Base-by-base conservation (phyloP, 30 jellyfish, hydroid and myxozoan genomes). In the Hydra vulgaris region DNA sequence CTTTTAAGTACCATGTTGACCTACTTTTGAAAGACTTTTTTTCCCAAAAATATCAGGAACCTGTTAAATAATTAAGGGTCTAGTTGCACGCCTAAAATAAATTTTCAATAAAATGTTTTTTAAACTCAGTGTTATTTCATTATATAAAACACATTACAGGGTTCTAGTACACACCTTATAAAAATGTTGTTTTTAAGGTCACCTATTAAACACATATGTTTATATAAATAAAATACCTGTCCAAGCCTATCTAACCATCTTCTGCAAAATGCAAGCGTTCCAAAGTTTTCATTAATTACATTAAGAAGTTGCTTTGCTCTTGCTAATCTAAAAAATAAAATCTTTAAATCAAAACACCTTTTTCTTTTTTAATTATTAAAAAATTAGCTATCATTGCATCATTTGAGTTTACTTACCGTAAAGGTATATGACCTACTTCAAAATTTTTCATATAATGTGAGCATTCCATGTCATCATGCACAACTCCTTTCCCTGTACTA, bases 401-500 rank as follows among this genome's bases (percentile, higher is more conserved):
- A 12, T 40, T 40, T 12, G 61, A 40, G 5, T 40, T 40, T 12
- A 40, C 61, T 17, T 75, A 92, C 98, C 98, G 87, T 53, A 92
- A 75, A 0, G 98, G 98, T 12, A 92, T 94, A 81, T 92, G 96
- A 0, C 95, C 94, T 26, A 84, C 98, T 16, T 92, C 96, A 77
- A 79, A 92, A 83, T 92, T 92, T 84, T 94, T 88, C 99, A 94
- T 94, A 84, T 94, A 94, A 85, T 94, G 99, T 20, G 99, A 94
- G 27, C 95, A 81, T 74, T 94, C 99, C 96, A 88, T 81, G 52
- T 94, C 99, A 80, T 94, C 99, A 74, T 88, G 96, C 15, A 94
- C 99, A 81, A 94, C 88, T n/a, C 99, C 99, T 26, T 83, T 84
- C 54, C 99, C 99, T 15, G 99, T 94, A 86, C 99, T 94, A 15